Evolutionary conservation across 30 jellyfish, hydroid and myxozoan species (phyloP).

Genomic region (Nemopilema nomurai): DNA sequence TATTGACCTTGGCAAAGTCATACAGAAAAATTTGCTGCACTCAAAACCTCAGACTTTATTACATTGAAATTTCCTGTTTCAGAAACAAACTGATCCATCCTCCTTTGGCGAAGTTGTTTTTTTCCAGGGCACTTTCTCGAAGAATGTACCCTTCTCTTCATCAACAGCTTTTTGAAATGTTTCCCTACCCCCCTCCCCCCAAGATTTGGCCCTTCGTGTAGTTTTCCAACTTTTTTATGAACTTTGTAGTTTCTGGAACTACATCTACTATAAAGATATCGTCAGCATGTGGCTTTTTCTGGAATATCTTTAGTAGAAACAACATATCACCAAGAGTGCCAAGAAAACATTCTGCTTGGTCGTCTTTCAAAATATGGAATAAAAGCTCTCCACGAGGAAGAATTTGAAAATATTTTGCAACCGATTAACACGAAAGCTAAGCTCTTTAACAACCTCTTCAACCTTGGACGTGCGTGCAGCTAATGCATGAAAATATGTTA

Average conservation of each 20-base stretch:
- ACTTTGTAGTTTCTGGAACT: conserved; percentile 22
- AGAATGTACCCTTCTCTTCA: conserved; percentile 47
- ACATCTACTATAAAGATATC: conserved; percentile 22
- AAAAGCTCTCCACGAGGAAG: conserved; percentile 23
- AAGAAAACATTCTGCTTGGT: conserved; percentile 1
- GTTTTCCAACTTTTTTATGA: conserved; percentile 37
- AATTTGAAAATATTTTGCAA: conserved; percentile 3
- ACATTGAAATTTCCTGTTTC: conserved; percentile 41
- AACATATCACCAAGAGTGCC: conserved; percentile 11
- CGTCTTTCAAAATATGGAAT: conserved; percentile 19
- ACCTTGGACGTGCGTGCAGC: conserved; percentile 38
- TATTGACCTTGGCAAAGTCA: conserved; percentile 30
- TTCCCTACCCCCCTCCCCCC: conserved; percentile 27
- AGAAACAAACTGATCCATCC: conserved; percentile 54
- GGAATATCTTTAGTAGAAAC: conserved; percentile 39
- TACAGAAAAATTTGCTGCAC: conserved; percentile 38
- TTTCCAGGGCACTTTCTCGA: conserved; percentile 48
- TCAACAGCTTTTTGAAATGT: conserved; percentile 30
- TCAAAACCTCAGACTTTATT: conserved; percentile 33
- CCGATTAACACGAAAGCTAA: background rate
- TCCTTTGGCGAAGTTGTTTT: conserved; percentile 34
- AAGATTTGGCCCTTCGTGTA: conserved; percentile 28
- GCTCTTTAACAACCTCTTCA: conserved; percentile 23
- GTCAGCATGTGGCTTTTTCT: conserved; percentile 35
- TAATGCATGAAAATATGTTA: conserved; percentile 23